phyloP scores from a whole-genome alignment of 2,888 invertebrate species.

The Iselma pallidipennis region DNA sequence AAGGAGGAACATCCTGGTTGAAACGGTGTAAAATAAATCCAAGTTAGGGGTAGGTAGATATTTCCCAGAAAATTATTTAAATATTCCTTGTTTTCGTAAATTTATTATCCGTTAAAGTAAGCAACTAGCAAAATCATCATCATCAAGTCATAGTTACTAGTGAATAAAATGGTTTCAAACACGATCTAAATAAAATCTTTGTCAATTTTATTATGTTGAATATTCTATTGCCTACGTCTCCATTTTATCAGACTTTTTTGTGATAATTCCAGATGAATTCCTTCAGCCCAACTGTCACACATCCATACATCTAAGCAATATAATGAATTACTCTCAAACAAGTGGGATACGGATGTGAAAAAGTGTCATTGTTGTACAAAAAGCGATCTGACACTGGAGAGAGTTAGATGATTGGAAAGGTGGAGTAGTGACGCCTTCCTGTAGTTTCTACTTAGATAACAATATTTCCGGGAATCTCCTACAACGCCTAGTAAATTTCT shows the following conservation, averaged over 20 bases:
- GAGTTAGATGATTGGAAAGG: background rate
- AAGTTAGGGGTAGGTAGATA: no score
- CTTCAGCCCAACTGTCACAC: background rate
- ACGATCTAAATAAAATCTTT: no score
- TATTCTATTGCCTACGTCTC: no score
- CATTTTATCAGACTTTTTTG: background rate
- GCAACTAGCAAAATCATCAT: no score
- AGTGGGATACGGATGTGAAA: background rate
- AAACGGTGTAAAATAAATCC: background rate
- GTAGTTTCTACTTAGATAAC: background rate
- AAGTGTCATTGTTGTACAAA: background rate
- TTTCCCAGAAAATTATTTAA: no score
- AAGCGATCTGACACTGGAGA: background rate
- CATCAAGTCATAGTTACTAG: no score
- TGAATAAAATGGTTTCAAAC: no score
- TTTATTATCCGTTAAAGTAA: no score
- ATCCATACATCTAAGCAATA: background rate
- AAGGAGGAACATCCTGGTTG: background rate
- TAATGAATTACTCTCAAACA: background rate
- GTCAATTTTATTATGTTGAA: no score
- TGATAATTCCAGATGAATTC: background rate
- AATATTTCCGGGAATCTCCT: no score
- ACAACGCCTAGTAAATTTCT: no score
- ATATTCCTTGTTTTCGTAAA: no score
- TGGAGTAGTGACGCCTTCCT: background rate